These are phyloP conservation scores for Sesamia inferens DNA, from an alignment of 2,888 invertebrate species.

Conservation along the genomic window DNA sequence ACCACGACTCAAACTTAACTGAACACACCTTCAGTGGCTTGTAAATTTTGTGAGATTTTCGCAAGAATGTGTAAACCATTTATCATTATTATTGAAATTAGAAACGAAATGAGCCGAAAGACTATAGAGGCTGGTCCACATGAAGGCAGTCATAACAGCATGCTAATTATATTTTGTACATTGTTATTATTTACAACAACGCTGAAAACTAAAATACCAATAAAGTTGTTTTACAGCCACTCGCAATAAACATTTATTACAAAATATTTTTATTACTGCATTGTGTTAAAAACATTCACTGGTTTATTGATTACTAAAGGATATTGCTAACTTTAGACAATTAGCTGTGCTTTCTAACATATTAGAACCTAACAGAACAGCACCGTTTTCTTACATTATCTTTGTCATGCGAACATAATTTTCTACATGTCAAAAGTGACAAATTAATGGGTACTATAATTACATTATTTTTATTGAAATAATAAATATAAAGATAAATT, in stretches of 20 bases:
- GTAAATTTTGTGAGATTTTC: neutral
- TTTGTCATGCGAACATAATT: neutral
- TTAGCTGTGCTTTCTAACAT: neutral
- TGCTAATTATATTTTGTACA: conserved; percentile 21
- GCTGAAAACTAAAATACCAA: conserved; percentile 20
- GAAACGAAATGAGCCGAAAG: conserved; percentile 7
- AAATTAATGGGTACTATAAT: too few relatives aligned
- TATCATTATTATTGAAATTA: conserved; percentile 23
- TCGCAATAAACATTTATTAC: conserved; percentile 36
- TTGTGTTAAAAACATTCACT: conserved; percentile 31
- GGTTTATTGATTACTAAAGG: conserved; percentile 25
- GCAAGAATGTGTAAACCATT: neutral
- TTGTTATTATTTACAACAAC: conserved; percentile 21
- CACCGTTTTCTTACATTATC: neutral
- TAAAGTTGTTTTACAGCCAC: conserved; percentile 40
- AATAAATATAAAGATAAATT: too few relatives aligned
- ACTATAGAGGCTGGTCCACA: conserved; percentile 24
- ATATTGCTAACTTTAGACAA: conserved; percentile 18
- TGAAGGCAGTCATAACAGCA: neutral
- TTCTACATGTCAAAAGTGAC: neutral
- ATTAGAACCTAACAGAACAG: neutral
- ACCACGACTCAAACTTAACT: too few relatives aligned
- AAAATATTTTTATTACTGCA: conserved; percentile 36
- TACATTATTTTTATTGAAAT: neutral
- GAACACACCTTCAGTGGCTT: neutral